phyloP scores from a whole-genome alignment of 2,888 invertebrate genomes.

The Rhyacophila evoluta region DNA sequence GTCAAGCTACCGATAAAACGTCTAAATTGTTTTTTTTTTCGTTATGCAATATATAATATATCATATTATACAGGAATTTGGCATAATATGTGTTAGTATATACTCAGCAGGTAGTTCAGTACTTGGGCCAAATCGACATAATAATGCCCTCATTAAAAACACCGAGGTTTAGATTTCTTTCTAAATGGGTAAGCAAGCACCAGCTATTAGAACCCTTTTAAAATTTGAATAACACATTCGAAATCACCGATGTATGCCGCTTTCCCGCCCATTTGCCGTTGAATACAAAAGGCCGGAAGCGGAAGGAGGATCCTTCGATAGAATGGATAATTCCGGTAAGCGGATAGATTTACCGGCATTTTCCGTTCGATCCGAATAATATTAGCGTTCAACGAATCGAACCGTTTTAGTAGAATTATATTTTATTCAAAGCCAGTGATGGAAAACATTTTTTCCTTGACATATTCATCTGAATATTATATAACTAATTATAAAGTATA shows the following conservation, averaged over 20 bases:
- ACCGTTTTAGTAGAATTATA: constrained; percentile 19
- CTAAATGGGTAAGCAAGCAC: neutral
- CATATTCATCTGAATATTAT: too few relatives aligned
- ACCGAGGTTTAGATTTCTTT: neutral
- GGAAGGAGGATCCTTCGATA: neutral
- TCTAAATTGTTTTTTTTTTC: too few relatives aligned
- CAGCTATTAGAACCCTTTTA: neutral
- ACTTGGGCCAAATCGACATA: neutral
- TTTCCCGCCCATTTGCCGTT: neutral
- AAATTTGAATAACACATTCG: constrained; percentile 20
- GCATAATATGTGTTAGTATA: too few relatives aligned
- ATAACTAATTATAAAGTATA: too few relatives aligned
- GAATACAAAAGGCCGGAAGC: neutral
- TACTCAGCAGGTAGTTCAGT: too few relatives aligned
- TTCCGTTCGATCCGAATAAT: constrained; percentile 2
- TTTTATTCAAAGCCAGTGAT: neutral
- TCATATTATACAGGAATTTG: too few relatives aligned
- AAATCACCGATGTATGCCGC: constrained; percentile 19
- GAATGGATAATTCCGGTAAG: constrained; percentile 13
- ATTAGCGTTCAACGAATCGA: neutral
- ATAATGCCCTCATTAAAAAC: neutral
- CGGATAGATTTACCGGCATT: constrained; percentile 24
- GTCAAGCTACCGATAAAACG: too few relatives aligned
- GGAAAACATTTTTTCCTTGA: neutral
- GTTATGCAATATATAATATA: too few relatives aligned